Base-by-base conservation (phyloP, 1,140 invertebrate genomes). In the Cephus cinctus region DNA sequence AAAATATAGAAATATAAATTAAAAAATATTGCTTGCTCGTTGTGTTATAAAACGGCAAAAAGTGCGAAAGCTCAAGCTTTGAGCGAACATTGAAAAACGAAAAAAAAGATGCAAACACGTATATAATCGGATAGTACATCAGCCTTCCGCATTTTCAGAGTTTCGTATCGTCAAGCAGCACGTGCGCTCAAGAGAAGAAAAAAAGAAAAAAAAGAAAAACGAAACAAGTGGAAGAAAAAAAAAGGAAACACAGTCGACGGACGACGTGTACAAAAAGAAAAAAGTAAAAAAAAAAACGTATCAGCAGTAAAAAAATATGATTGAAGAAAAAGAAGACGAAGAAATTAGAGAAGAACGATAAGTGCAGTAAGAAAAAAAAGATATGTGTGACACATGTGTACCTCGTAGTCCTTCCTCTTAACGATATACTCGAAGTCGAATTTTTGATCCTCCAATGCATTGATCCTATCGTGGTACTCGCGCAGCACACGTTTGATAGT, bases 361-460 rank as follows among this genome's bases (percentile, higher is more conserved):
- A 30, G 27, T 11, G 27, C 2, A n/a, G n/a, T 45, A 53, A 40
- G 40, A 36, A 41, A 51, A 54, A 49, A 48, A n/a, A 16, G 12
- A 48, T 44, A 40, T 19, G 19, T 39, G 36, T 34, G 25, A 18
- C 14, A 25, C 18, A 45, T 16, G 32, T 15, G 9, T 83, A 94
- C 94, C 93, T 97, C 93, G 78, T 86, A 89, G 80, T 98, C 96
- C 89, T 98, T 98, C 83, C 87, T 89, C 83, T 92, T 90, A 78
- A 98, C 94, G 80, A 92, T 81, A 83, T 92, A 91, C 83, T 99
- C 96, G 84, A 98, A 84, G 86, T 98, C 96, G 83, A 93, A 98
- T 83, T 98, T 98, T 78, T 89, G 83, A 72, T 92, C 90, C 83
- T 98, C 96, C 81, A 98, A 85, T 62, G 81, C 74, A 69, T 71